A percentile compares a stretch with the other conserved stretches of the same genome.
Evolutionary conservation across 2,888 invertebrate genomes (phyloP).

Genomic region (Hydrotaea diabolus): DNA sequence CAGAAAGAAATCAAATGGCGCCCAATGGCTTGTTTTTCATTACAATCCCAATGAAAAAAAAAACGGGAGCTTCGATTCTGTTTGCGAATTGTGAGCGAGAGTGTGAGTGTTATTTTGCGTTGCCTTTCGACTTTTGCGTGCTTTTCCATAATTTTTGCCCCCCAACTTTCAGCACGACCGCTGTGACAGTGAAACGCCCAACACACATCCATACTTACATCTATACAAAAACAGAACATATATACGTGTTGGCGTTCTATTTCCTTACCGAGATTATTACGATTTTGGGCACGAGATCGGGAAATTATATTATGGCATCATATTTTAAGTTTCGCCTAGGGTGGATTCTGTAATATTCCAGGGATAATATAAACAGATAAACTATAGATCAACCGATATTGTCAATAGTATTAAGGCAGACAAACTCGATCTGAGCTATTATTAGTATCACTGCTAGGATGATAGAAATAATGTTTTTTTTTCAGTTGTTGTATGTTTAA

Average conservation of each 20-base stretch:
- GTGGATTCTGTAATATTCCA: no score
- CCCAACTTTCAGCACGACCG: conserved; percentile 8
- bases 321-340: no score
- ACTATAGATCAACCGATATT: no score
- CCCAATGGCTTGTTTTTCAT: conserved; percentile 67
- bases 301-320: not conserved
- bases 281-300: not conserved
- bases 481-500: no score
- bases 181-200: no score
- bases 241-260: conserved; percentile 58
- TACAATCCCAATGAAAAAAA: conserved; percentile 32
- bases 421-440: no score
- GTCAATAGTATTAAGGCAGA: no score
- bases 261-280: conserved; percentile 19
- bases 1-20: conserved; percentile 63
- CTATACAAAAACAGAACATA: conserved; percentile 1
- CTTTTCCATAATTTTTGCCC: conserved; percentile 68
- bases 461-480: no score
- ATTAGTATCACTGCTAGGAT: no score
- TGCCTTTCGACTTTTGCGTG: conserved; percentile 68
- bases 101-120: conserved; percentile 23
- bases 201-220: not conserved
- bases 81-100: conserved; percentile 13
- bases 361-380: no score
- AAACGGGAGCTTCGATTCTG: conserved; percentile 48